Base-by-base conservation (phyloP, 2,797 vertebrate species). In the Champsocephalus gunnari region DNA sequence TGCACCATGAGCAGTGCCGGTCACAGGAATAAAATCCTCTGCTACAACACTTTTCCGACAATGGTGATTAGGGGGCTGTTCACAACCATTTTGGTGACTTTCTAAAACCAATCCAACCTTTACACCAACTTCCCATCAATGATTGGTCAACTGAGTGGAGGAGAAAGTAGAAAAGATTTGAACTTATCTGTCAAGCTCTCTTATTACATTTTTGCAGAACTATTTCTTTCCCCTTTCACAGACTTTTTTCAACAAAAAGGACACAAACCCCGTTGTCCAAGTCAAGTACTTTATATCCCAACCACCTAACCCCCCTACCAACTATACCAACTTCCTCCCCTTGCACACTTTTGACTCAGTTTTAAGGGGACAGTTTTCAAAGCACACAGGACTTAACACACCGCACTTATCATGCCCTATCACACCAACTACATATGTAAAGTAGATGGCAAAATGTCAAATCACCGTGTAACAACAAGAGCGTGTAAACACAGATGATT, bases 401-500 rank as follows among this genome's bases (percentile, higher is more conserved):
- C 7, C 21, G n/a, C 8, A 56, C 54, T 69, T 48, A 68, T 24
- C 7, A 43, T 5, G 16, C 14, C 34, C 32, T 16, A 7, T 55
- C 58, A 41, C 32, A 48, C 43, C 41, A 48, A n/a, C 28, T 1
- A n/a, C 2, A 24, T n/a, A 28, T 47, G n/a, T 2, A 49, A n/a
- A 74, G 53, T 28, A 19, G 60, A 57, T 17, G 21, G 7, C 58
- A 54, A n/a, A 38, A 16, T 13, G 7, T 44, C 10, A 48, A n/a
- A 72, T 55, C 9, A 19, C 3, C 2, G 10, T 28, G 61, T 62
- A 62, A 47, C 71, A 56, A 75, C 63, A 84, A 66, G 11, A 62
- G 69, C 43, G 50, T 4, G 47, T 62, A 65, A 75, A 89, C 32
- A 51, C n/a, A 9, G 34, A 32, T 14, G 49, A 63, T 1, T 8